phyloP scores from a whole-genome alignment of 2,888 invertebrate genomes.

The Pollenia labialis region DNA sequence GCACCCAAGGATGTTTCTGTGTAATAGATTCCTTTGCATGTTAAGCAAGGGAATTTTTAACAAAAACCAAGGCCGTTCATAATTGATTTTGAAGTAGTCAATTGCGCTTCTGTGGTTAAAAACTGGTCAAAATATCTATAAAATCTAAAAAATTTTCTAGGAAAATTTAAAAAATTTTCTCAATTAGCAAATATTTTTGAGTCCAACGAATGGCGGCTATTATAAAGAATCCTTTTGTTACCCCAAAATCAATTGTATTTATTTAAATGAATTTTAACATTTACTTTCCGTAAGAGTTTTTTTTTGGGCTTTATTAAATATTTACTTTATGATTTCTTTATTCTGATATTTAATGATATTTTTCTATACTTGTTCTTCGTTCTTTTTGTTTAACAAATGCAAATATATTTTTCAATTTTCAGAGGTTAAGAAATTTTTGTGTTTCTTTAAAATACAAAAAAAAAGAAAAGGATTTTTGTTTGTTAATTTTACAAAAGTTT shows the following conservation, averaged over 20 bases:
- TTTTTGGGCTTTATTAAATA: slow-evolving; percentile 27
- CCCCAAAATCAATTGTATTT: neutral
- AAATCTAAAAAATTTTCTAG: slow-evolving; percentile 2
- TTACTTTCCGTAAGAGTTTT: slow-evolving; percentile 8
- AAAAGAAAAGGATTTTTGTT: slow-evolving; percentile 49
- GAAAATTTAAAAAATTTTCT: slow-evolving; percentile 20
- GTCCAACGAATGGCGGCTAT: slow-evolving; percentile 45
- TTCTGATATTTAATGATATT: neutral
- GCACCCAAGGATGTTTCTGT: slow-evolving; percentile 27
- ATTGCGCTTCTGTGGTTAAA: slow-evolving; percentile 74
- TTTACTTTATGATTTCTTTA: slow-evolving; percentile 47
- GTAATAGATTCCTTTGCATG: neutral
- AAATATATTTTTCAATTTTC: slow-evolving; percentile 35
- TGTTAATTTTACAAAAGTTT: slow-evolving; percentile 56
- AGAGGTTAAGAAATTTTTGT: slow-evolving; percentile 28
- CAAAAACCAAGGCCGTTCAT: slow-evolving; percentile 78
- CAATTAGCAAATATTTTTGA: slow-evolving; percentile 26
- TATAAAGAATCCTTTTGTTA: neutral
- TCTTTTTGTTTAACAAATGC: slow-evolving; percentile 31
- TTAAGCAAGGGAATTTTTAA: neutral
- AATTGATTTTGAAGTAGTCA: slow-evolving; percentile 82
- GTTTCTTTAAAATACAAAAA: neutral
- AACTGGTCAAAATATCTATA: neutral
- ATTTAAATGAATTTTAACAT: slow-evolving; percentile 9
- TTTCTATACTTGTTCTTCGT: slow-evolving; percentile 8